phyloP scores from a whole-genome alignment of 2,888 invertebrate species.

The Palloptera scutellata region DNA sequence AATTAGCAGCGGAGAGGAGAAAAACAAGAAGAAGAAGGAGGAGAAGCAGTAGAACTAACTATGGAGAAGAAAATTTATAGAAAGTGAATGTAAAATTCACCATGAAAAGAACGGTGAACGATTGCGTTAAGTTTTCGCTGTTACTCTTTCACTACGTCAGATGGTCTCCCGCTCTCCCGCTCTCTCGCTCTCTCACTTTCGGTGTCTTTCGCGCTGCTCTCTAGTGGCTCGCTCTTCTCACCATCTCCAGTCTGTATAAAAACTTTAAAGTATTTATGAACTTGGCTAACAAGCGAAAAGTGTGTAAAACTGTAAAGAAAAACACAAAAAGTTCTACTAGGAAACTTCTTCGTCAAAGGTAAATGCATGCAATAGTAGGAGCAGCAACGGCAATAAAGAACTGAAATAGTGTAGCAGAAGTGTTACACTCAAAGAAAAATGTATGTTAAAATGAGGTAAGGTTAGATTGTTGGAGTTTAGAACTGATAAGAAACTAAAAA shows the following conservation, averaged over 20 bases:
- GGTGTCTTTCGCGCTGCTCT: not conserved
- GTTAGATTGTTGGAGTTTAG: too few species aligned
- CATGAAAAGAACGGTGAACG: not conserved
- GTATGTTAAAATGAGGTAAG: too few species aligned
- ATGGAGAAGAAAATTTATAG: not conserved
- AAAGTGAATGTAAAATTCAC: not conserved
- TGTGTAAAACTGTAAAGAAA: conserved; percentile 22
- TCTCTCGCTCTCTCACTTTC: not conserved
- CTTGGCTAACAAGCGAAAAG: conserved; percentile 57
- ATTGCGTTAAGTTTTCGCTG: not conserved
- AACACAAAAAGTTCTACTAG: not conserved
- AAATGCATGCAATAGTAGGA: too few species aligned
- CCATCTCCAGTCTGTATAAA: not conserved
- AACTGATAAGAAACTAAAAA: too few species aligned
- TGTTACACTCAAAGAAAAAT: too few species aligned
- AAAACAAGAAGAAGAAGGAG: too few species aligned
- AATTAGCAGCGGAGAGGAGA: not conserved
- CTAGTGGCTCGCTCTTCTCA: not conserved
- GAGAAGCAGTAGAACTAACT: too few species aligned
- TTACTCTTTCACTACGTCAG: not conserved
- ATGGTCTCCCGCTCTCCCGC: not conserved
- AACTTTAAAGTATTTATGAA: conserved; percentile 51
- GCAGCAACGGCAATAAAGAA: too few species aligned
- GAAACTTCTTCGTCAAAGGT: not conserved
- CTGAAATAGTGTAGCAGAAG: too few species aligned